A percentile compares a stretch with the other conserved stretches of the same genome.
phyloP scores from a whole-genome alignment of 2,888 invertebrate genomes.

The Polia nebulosa region DNA sequence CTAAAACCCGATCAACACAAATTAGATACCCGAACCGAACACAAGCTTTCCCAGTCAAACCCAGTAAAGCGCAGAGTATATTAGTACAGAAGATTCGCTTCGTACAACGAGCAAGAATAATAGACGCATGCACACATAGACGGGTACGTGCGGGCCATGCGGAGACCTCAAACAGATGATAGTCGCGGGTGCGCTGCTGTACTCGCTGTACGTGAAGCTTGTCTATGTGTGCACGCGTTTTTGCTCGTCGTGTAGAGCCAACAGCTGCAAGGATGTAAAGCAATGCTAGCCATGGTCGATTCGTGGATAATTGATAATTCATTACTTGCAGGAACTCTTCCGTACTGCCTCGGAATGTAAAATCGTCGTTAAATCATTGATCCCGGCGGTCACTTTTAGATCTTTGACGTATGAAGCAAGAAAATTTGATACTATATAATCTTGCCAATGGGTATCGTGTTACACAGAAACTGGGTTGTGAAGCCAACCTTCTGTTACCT shows the following conservation, averaged over 20 bases:
- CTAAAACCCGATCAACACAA: conserved; percentile 14
- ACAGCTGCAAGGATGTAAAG: too few relatives aligned
- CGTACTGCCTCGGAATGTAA: neutral
- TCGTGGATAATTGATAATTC: too few relatives aligned
- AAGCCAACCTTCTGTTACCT: conserved; percentile 2
- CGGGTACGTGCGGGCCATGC: neutral
- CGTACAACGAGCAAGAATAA: neutral
- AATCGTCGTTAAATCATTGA: neutral
- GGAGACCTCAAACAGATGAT: neutral
- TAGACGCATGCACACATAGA: neutral
- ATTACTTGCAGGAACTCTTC: too few relatives aligned
- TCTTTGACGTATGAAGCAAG: neutral
- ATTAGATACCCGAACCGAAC: neutral
- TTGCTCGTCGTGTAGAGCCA: neutral
- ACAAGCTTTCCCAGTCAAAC: neutral
- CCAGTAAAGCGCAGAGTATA: neutral
- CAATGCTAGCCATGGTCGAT: too few relatives aligned
- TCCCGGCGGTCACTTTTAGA: neutral
- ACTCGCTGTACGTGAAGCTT: neutral
- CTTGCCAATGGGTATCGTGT: neutral
- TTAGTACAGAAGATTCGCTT: neutral
- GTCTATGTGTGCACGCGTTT: neutral
- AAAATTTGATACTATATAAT: neutral
- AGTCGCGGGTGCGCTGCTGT: neutral
- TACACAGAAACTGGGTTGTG: neutral